Evolutionary conservation across 2,888 invertebrate species (phyloP), one percentile per base, ranked within the genome.

Genomic region (Enchytraeus crypticus): DNA sequence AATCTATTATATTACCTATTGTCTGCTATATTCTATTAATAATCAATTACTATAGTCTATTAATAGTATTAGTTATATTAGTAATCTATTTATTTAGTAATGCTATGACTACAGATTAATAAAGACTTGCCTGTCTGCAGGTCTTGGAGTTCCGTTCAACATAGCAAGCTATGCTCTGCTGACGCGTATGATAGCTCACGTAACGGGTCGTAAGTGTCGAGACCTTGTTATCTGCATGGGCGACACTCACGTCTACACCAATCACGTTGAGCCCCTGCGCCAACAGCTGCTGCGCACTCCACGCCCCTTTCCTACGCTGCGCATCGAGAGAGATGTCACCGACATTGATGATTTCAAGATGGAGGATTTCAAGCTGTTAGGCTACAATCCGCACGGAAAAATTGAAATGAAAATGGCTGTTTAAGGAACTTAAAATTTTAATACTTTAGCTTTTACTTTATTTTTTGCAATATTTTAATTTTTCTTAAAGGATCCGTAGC

Each of bases 101-200:
- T n/a, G n/a, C n/a, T n/a, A n/a, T n/a, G n/a, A n/a, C n/a, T n/a
- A n/a, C n/a, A n/a, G n/a, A n/a, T n/a, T n/a, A n/a, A n/a, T n/a
- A n/a, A 8, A 70, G 82, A 81, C 83, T n/a, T n/a, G n/a, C n/a
- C n/a, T n/a, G n/a, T n/a, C n/a, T n/a, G n/a, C n/a, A n/a, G n/a
- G 83, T 53, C 83, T 97, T 1, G 97, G 97, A n/a, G 93, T 96
- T 0, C 96, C 96, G 14, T 97, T 97, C 79, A 97, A 97, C 80
- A 92, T 98, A 71, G 96, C 97, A 54, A 95, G 95, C 71, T 98
- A 97, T 80, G 85, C 96, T 1, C 78, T 97, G 32, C 83, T 97
- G 2, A 95, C 93, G 2, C 88, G 88, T 72, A 95, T 98, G 92
- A 88, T 97, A 68, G 96, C 97, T 29, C 90, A 95, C 74, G 85